Conservation (phyloP, 2,797 vertebrate species). For the Ciconia nigra region DNA sequence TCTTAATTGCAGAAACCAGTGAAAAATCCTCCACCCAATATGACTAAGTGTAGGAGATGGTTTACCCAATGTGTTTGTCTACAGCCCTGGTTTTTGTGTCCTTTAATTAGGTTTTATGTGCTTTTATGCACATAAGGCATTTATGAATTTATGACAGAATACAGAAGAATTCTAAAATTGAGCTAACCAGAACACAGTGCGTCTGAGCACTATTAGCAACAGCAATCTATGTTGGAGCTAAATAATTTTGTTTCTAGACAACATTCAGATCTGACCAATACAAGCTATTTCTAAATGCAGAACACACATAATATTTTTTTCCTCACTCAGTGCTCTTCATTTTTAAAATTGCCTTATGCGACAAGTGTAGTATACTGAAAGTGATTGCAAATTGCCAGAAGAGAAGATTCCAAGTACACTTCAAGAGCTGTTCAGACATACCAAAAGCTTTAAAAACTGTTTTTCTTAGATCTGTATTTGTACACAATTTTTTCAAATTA, state of each 20-base stretch:
- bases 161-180: neutral
- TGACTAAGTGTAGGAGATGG: neutral
- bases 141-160: neutral
- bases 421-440: neutral
- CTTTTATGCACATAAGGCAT: too few relatives aligned
- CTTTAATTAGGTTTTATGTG: neutral
- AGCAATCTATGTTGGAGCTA: neutral
- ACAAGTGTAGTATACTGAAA: neutral
- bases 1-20: neutral
- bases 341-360: neutral
- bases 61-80: neutral
- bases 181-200: neutral
- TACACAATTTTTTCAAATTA: neutral
- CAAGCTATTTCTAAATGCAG: neutral
- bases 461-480: neutral
- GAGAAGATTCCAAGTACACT: neutral
- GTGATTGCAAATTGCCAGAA: neutral
- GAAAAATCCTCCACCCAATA: neutral
- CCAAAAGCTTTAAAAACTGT: neutral
- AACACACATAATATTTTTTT: neutral
- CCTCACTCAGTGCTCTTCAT: neutral
- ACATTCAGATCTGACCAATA: neutral
- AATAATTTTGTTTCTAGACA: neutral
- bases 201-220: rapidly evolving
- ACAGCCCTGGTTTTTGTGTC: neutral